phyloP scores from a whole-genome alignment of 1,140 invertebrate species.

The Copidosoma floridanum region DNA sequence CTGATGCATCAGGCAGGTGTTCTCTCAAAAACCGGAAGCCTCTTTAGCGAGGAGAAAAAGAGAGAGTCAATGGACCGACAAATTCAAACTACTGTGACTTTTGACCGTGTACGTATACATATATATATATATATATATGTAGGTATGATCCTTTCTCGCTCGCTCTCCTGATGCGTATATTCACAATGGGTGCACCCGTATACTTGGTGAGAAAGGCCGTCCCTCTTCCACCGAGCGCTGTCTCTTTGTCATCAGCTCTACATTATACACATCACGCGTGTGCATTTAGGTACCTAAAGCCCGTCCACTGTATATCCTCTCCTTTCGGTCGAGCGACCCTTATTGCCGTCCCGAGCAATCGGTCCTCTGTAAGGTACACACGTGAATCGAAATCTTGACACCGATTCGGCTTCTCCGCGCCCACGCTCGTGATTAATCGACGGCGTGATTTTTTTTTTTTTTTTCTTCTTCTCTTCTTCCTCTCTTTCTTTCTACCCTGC shows the following conservation, averaged over 20 bases:
- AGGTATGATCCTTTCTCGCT: too few species aligned
- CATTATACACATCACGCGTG: neutral
- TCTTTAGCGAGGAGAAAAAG: constrained; percentile 42
- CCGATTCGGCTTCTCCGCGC: neutral
- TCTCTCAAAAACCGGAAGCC: constrained; percentile 52
- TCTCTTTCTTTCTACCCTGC: neutral
- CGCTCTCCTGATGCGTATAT: constrained; percentile 35
- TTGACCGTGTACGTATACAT: constrained; percentile 57
- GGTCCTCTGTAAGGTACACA: too few species aligned
- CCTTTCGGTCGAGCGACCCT: neutral
- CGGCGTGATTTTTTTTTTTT: neutral
- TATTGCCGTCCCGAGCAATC: constrained; percentile 29
- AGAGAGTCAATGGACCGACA: constrained; percentile 51
- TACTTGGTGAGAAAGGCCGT: neutral
- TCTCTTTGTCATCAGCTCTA: too few species aligned
- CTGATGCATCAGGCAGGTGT: constrained; percentile 58
- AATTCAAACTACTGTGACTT: constrained; percentile 57
- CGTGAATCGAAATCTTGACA: constrained; percentile 31
- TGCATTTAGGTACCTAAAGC: neutral
- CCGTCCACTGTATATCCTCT: too few species aligned
- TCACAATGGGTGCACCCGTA: too few species aligned
- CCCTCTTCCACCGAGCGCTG: neutral
- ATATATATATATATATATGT: too few species aligned
- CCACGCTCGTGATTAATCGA: constrained; percentile 2
- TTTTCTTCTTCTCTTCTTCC: neutral